A percentile compares a stretch with the other conserved stretches of the same genome.
phyloP scores from a whole-genome alignment of 2,113 vertebrate species.

The Ptilorrhoa leucosticta region DNA sequence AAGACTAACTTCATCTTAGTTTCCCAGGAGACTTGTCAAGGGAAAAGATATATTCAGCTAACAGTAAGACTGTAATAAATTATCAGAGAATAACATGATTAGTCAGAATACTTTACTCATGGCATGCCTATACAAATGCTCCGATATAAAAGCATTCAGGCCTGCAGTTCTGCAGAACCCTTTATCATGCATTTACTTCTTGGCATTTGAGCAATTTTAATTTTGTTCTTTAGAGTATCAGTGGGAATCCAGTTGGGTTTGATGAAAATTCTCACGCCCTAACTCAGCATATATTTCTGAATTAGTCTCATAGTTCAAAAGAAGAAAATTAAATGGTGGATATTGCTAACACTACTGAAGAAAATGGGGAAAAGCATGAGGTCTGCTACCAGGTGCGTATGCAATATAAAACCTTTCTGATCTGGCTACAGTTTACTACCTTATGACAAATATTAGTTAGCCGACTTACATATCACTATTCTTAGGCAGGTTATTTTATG shows the following conservation, averaged over 20 bases:
- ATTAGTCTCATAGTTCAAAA: not conserved
- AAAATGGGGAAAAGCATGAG: not conserved
- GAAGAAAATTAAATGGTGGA: not conserved
- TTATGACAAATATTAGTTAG: not conserved
- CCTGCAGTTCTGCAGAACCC: not conserved
- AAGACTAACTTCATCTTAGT: not conserved
- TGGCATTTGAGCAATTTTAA: not conserved
- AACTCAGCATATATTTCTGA: not conserved
- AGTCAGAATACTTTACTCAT: constrained; percentile 4
- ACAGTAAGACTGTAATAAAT: not conserved
- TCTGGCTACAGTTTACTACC: not conserved
- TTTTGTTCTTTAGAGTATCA: not conserved
- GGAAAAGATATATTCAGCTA: not conserved
- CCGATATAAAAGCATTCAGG: not conserved
- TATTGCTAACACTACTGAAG: not conserved
- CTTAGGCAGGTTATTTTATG: not conserved
- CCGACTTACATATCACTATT: not conserved
- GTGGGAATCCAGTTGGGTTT: not conserved
- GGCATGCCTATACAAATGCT: not conserved
- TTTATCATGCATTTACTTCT: not conserved
- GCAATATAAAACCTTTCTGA: not conserved
- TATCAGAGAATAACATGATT: not conserved
- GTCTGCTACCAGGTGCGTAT: not conserved
- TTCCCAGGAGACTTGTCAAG: not conserved
- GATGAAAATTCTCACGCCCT: not conserved